Percentiles rank a stretch among this genome's conserved stretches.
These are phyloP conservation scores for Cepaea nemoralis DNA, from an alignment of 1,140 invertebrate species.

Conservation along the genomic window DNA sequence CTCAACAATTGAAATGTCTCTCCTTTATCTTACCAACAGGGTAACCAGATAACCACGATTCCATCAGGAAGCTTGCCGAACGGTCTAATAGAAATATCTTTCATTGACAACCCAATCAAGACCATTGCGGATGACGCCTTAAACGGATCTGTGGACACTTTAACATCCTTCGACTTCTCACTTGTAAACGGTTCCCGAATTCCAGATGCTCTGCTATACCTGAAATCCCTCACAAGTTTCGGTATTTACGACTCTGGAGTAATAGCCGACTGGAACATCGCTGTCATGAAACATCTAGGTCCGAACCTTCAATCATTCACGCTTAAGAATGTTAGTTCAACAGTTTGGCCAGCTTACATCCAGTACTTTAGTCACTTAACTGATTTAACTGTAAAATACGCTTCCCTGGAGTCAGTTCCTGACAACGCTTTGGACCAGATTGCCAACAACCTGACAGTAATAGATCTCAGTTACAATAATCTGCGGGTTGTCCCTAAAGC, in stretches of 20 bases:
- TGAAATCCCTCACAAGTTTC: background rate
- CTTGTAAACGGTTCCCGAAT: background rate
- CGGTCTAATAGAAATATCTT: background rate
- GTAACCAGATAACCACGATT: no score
- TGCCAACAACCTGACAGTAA: background rate
- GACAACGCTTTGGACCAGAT: background rate
- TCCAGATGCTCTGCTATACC: background rate
- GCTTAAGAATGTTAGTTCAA: background rate
- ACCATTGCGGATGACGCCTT: background rate
- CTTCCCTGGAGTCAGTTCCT: background rate
- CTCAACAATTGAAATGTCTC: no score
- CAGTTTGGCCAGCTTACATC: background rate
- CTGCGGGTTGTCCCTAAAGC: background rate
- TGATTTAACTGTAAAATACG: background rate
- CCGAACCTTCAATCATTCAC: background rate
- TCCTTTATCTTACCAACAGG: no score
- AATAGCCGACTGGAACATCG: background rate
- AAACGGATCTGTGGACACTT: background rate
- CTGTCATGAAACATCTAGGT: background rate
- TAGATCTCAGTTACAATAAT: background rate
- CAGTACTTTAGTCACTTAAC: background rate
- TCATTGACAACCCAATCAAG: background rate
- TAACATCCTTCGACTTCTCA: background rate
- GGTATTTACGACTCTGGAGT: background rate
- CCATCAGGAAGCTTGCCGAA: background rate